Evolutionary conservation across 2,113 vertebrate genomes (phyloP).

Genomic region (Heteronetta atricapilla): DNA sequence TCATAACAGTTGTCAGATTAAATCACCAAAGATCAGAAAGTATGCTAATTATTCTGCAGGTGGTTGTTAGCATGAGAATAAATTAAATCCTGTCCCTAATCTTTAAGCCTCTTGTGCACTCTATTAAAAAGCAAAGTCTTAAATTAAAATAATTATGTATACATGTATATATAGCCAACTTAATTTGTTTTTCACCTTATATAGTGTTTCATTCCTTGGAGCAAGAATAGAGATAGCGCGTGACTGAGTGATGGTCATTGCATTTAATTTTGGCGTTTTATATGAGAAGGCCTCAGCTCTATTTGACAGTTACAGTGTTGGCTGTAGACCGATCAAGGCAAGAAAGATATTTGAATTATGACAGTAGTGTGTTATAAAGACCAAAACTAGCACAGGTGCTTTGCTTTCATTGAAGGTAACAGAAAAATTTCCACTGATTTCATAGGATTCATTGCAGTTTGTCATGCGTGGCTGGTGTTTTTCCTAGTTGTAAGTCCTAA

Average conservation of each 20-base stretch:
- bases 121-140: background rate
- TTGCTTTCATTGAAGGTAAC: background rate
- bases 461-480: background rate
- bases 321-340: background rate
- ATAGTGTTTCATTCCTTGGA: background rate
- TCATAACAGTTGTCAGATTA: background rate
- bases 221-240: background rate
- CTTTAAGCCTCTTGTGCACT: background rate
- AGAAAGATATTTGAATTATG: background rate
- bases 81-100: background rate
- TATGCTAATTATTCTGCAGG: background rate
- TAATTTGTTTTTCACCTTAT: background rate
- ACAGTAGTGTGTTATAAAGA: background rate
- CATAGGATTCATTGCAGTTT: background rate
- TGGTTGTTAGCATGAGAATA: background rate
- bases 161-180: background rate
- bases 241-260: background rate
- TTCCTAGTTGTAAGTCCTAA: background rate
- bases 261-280: background rate
- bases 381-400: background rate
- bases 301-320: background rate
- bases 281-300: background rate
- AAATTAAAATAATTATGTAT: background rate
- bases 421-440: background rate
- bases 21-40: background rate